Percentiles rank a stretch among this genome's conserved stretches.
These are phyloP conservation scores for Tympanuchus pallidicinctus DNA, from an alignment of 2,113 vertebrate species.

Conservation along the genomic window DNA sequence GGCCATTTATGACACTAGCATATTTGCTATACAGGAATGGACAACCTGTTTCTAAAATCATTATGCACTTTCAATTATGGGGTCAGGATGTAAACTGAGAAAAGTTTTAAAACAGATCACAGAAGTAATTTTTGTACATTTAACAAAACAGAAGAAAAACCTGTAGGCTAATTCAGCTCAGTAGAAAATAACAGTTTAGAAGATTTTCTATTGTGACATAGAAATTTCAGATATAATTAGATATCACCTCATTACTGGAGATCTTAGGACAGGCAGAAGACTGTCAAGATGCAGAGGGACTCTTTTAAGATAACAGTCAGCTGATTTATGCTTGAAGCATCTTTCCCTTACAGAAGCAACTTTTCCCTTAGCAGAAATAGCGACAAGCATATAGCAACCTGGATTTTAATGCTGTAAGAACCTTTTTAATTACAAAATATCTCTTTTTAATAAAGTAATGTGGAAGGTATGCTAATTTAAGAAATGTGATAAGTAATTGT, in stretches of 20 bases:
- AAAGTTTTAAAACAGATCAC: constrained; percentile 56
- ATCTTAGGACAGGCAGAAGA: not conserved
- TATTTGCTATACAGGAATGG: constrained; percentile 58
- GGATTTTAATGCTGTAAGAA: not conserved
- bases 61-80: constrained; percentile 60
- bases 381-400: not conserved
- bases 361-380: not conserved
- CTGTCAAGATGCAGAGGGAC: not conserved
- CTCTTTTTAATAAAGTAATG: not conserved
- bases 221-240: constrained; percentile 4
- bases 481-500: not conserved
- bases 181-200: not conserved
- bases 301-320: not conserved
- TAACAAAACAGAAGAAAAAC: constrained; percentile 32
- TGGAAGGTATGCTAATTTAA: not conserved
- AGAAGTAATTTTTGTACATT: constrained; percentile 21
- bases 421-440: not conserved
- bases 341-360: not conserved
- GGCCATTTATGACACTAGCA: constrained; percentile 78
- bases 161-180: not conserved
- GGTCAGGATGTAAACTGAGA: constrained; percentile 58
- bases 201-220: not conserved
- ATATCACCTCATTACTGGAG: not conserved
- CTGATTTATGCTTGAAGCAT: not conserved
- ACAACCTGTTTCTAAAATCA: constrained; percentile 71